Conservation (phyloP, 30 jellyfish, hydroid and myxozoan species). For the Hydra vulgaris region DNA sequence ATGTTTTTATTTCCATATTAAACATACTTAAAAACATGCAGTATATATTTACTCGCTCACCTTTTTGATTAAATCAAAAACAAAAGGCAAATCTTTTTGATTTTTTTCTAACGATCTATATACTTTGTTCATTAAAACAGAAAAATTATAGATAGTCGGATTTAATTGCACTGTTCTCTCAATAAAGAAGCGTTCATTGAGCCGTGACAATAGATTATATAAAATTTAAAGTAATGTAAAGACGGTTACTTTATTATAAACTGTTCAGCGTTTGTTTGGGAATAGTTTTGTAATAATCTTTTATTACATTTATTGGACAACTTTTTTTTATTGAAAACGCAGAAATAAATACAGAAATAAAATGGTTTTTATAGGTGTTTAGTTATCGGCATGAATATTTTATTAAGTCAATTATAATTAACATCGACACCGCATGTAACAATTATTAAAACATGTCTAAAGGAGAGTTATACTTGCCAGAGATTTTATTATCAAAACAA, state of each 20-base stretch:
- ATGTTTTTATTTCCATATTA: no score
- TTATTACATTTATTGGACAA: not conserved
- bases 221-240: not conserved
- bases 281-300: not conserved
- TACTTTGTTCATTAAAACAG: no score
- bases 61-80: no score
- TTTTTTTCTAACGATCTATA: no score
- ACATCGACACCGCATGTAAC: not conserved
- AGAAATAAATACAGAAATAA: not conserved
- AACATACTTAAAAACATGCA: no score
- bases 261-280: not conserved
- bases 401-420: not conserved
- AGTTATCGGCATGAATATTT: not conserved
- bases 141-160: not conserved
- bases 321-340: not conserved
- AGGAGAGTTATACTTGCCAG: conserved; percentile 15
- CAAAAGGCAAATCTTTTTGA: no score
- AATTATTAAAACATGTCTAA: not conserved
- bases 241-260: not conserved
- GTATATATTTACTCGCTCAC: no score
- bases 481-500: conserved; percentile 13
- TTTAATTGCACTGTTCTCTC: not conserved
- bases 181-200: not conserved
- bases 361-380: not conserved
- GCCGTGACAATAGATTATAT: not conserved